Evolutionary conservation across 1,140 invertebrate species (phyloP).

Genomic region (Nephila pilipes): DNA sequence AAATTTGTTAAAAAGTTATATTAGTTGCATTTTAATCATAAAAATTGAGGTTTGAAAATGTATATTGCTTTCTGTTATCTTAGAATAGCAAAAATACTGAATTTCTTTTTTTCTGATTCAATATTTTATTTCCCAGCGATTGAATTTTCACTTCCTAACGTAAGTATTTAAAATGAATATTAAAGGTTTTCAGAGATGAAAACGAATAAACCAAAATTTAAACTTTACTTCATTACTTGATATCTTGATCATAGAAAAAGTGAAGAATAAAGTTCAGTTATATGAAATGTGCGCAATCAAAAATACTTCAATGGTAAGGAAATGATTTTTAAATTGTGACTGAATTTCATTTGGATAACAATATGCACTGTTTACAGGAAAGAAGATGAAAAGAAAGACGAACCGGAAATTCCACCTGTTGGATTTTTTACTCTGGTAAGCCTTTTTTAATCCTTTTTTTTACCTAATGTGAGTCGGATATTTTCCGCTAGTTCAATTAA

Average conservation of each 20-base stretch:
- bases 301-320: background rate
- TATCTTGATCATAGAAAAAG: background rate
- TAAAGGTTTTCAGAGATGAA: background rate
- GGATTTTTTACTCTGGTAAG: conserved; percentile 50
- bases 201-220: background rate
- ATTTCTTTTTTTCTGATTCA: too few relatives aligned
- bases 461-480: too few relatives aligned
- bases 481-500: too few relatives aligned
- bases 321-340: background rate
- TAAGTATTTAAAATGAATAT: too few relatives aligned
- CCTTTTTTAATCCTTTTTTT: background rate
- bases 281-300: background rate
- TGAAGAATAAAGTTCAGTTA: background rate
- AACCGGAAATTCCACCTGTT: conserved; percentile 47
- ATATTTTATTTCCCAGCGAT: too few relatives aligned
- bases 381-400: conserved; percentile 18
- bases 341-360: too few relatives aligned
- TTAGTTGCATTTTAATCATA: too few relatives aligned
- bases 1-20: too few relatives aligned
- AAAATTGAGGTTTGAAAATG: too few relatives aligned
- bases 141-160: too few relatives aligned
- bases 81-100: too few relatives aligned
- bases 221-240: background rate
- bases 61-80: too few relatives aligned
- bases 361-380: background rate